Base-by-base conservation (phyloP, 2,888 invertebrate species). In the Tanytarsus gracilentus region DNA sequence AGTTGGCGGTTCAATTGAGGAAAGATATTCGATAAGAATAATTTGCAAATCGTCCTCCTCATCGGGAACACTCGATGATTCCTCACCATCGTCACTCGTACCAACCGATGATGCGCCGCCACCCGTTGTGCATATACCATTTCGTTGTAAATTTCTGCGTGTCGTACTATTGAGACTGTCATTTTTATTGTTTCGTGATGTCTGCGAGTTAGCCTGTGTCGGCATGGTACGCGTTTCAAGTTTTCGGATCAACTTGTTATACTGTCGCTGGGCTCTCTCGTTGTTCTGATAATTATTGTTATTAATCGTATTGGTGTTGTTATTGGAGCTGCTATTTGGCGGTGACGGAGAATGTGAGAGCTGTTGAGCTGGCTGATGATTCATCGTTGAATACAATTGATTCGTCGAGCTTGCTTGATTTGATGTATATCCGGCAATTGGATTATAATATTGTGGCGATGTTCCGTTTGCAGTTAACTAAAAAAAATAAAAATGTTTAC, bases 31-130 rank as follows among this genome's bases (percentile, higher is more conserved):
- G 48, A 84, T 79, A 63, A 85, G 77, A 62, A 81, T 77, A 66
- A 84, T 79, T 63, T 81, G 79, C 66, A 85, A 85, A 66, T 82
- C 78, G 65, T 77, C 81, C 64, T 87, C 87, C 63, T 88, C 86
- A 67, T 84, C 84, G 63, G 83, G 83, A 63, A 84, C 79, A 67
- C 85, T 82, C 49, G 84, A 84, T 63, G 83, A 82, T 67, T 87
- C 86, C 67, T 86, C 86, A 62, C 86, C 86, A 72, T 87, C 86
- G 62, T 86, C 86, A 39, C 85, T 85, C n/a, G 85, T 85, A n/a
- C 84, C 85, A 59, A 79, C 79, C 53, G 73, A 71, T 33, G 70
- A 70, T 30, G 69, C 68, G 18, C 70, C 78, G 73, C 69, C 77
- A 65, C 80, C 80, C 67, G 70, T 79, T 69, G 73, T 78, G 70